Base-by-base conservation (phyloP, 2,113 vertebrate species). In the Archilochus colubris region DNA sequence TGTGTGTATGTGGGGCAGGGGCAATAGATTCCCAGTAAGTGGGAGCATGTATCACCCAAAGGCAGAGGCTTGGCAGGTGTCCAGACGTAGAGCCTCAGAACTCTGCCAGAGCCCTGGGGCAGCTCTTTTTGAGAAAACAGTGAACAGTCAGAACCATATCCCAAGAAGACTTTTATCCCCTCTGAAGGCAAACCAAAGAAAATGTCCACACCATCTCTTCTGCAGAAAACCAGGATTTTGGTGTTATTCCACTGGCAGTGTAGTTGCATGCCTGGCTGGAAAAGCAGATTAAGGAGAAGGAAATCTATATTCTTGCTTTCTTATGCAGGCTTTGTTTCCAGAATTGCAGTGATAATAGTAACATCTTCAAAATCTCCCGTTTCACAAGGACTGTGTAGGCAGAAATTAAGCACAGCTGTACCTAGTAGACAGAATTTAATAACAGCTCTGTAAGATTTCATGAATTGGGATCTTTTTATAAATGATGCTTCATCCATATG, bases 111-210 rank as follows among this genome's bases (percentile, higher is more conserved):
- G 75, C 89, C 72, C 79, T 62, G 53, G 61, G 75, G 82, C 72
- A 89, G 63, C 55, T 69, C 51, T 86, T 87, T 91, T 82, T 92
- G 78, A 88, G 91, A 91, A 91, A 94, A 88, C 72, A 82, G 70
- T n/a, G 72, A 92, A 93, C 55, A 89, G 74, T 78, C 87, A 88
- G 78, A 53, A 75, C 63, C 79, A 83, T 77, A 95, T 89, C 82
- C 85, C 46, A 69, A 73, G 74, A 94, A 87, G 28, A 46, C 50
- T 91, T 70, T 89, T 79, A 80, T 79, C 79, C 75, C 64, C 61
- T 83, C 89, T 89, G 94, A 67, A 88, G 70, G 59, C 72, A 96
- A 96, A 89, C 87, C 87, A 80, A 88, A 67, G 76, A 63, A 94
- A 88, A 83, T 61, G 77, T 95, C 92, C 92, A 46, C 80, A 91